phyloP scores from a whole-genome alignment of 2,113 vertebrate species.

The Nycticebus coucang region DNA sequence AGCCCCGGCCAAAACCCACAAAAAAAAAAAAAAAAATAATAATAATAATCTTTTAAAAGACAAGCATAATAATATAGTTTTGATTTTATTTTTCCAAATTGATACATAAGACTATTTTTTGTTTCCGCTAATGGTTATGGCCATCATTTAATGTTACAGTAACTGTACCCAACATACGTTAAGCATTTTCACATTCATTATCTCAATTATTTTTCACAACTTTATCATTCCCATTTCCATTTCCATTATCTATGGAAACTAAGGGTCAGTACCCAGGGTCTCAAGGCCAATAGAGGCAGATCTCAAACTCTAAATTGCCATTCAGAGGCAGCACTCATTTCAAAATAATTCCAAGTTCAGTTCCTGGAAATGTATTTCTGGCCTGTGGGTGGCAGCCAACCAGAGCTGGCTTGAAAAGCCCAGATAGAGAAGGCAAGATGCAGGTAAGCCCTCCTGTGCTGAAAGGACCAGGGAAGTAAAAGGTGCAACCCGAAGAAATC shows the following conservation, averaged over 20 bases:
- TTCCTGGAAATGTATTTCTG: background rate
- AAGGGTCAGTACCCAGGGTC: background rate
- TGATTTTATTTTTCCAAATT: constrained; percentile 8
- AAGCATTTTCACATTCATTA: background rate
- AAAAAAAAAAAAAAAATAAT: too few relatives aligned
- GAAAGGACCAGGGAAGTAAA: background rate
- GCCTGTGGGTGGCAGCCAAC: background rate
- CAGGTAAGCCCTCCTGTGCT: background rate
- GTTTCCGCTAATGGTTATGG: background rate
- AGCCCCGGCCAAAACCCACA: too few relatives aligned
- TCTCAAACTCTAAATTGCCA: background rate
- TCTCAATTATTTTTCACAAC: background rate
- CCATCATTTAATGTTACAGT: background rate
- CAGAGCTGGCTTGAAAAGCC: background rate
- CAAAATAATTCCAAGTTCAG: background rate
- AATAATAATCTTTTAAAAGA: constrained; percentile 35
- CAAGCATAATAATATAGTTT: background rate
- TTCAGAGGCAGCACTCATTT: background rate
- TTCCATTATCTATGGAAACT: background rate
- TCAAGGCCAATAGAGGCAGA: background rate
- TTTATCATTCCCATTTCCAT: background rate
- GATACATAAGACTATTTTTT: background rate
- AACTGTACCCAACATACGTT: background rate
- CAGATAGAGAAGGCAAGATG: background rate
- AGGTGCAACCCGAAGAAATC: background rate